These are phyloP conservation scores for Auanema freiburgensis DNA, from an alignment of 2,888 invertebrate genomes.

Conservation along the genomic window DNA sequence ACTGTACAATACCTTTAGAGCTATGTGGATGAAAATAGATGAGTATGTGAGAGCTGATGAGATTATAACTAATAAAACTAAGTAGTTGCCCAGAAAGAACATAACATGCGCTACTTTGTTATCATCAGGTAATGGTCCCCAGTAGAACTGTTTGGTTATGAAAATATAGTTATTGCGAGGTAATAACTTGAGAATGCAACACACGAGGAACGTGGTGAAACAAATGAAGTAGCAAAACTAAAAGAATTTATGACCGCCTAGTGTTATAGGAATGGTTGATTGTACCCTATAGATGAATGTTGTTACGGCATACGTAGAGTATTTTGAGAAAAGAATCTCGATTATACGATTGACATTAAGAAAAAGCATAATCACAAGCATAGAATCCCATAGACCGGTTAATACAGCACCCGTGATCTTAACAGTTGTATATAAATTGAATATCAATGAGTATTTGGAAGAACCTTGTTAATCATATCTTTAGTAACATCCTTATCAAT, in stretches of 20 bases:
- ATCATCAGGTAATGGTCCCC: conserved; percentile 9
- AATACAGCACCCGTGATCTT: conserved; percentile 16
- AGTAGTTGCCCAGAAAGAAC: background rate
- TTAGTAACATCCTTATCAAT: background rate
- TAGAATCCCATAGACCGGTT: conserved; percentile 16
- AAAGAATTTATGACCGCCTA: background rate
- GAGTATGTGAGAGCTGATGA: conserved; percentile 12
- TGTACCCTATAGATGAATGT: background rate
- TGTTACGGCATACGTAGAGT: background rate
- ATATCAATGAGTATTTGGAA: background rate
- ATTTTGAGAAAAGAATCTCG: conserved; percentile 6
- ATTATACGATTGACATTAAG: conserved; percentile 13
- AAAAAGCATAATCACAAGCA: conserved; percentile 13
- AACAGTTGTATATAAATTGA: background rate
- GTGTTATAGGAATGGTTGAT: too few species aligned
- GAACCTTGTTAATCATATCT: conserved; percentile 5
- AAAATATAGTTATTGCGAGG: conserved; percentile 17
- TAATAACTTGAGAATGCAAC: conserved; percentile 10
- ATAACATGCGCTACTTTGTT: background rate
- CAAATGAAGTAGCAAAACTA: conserved; percentile 12
- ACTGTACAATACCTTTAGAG: conserved; percentile 7
- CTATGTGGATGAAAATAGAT: conserved; percentile 13
- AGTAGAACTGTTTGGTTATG: conserved; percentile 5
- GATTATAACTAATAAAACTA: conserved; percentile 8
- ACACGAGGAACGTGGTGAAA: background rate